Conservation (phyloP, 2,797 vertebrate genomes). For the Malacoraja senta region DNA sequence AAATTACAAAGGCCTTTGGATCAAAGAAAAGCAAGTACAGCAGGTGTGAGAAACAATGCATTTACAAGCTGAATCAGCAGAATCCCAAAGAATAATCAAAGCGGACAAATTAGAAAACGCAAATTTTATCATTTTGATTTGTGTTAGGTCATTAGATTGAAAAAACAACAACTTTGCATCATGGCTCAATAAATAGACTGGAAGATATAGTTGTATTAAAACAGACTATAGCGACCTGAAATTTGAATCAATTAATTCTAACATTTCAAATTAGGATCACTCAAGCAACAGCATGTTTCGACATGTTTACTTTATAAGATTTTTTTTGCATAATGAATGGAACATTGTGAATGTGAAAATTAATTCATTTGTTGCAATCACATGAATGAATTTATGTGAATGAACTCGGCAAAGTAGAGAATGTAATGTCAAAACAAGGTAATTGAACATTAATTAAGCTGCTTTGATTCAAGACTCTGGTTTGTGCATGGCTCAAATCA, state of each 20-base stretch:
- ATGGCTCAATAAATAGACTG: neutral
- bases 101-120: neutral
- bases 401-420: neutral
- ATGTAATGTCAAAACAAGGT: neutral
- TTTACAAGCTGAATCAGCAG: neutral
- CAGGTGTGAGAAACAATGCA: neutral
- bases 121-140: neutral
- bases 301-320: neutral
- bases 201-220: neutral
- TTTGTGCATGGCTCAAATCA: neutral
- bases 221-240: neutral
- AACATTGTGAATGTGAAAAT: neutral
- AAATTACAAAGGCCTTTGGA: neutral
- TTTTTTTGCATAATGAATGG: neutral
- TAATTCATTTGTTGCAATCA: neutral
- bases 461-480: neutral
- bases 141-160: too few relatives aligned
- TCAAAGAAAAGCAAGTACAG: neutral
- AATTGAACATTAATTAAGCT: neutral
- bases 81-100: neutral
- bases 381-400: too few relatives aligned
- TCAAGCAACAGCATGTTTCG: neutral
- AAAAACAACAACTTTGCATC: neutral
- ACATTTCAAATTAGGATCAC: neutral
- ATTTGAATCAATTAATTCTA: neutral